Evolutionary conservation across 2,888 invertebrate species (phyloP), one percentile per base, ranked within the genome.

Genomic region (Drosophila buzzatii): DNA sequence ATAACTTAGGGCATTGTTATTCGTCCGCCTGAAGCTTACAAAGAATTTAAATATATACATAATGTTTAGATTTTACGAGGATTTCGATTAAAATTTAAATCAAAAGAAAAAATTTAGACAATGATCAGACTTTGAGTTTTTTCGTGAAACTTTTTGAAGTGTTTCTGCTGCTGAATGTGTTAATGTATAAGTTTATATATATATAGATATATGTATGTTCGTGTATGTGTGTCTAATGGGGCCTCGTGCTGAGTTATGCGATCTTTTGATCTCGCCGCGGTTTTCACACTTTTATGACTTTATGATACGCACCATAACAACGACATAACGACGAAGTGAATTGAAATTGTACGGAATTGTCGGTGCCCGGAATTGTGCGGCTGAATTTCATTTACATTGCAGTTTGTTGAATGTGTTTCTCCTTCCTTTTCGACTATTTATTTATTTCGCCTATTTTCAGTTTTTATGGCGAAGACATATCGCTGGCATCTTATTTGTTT

Each of bases 221-320:
- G n/a, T 10, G 5, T 7, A 4, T 37, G 6, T 45, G 23, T 44
- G 16, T 31, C 49, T 39, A 49, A 20, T 59, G 18, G 20, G 27
- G 52, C 37, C 44, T 59, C 51, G 44, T n/a, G 58, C 47, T 51
- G 63, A 47, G 37, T 55, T 45, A 56, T 27, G 39, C 37, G 5
- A 41, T 41, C 18, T 75, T 86, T 86, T 90, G 89, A 86, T 86
- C 84, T 90, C 45, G 74, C 85, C 86, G 90, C 69, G 41, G 61
- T 72, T 84, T 84, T 89, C 79, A 86, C 79, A 90, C 84, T 72
- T 86, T 90, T 86, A 81, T 86, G 84, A 75, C 37, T 89, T 90
- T 85, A 90, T 85, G 90, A 88, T 76, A 79, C 82, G 71, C 59
- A 49, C 71, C 89, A 84, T 81, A 72, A 71, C 52, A 87, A 73